These are phyloP conservation scores for Uria aalge DNA, from an alignment of 2,113 vertebrate species.

Conservation along the genomic window DNA sequence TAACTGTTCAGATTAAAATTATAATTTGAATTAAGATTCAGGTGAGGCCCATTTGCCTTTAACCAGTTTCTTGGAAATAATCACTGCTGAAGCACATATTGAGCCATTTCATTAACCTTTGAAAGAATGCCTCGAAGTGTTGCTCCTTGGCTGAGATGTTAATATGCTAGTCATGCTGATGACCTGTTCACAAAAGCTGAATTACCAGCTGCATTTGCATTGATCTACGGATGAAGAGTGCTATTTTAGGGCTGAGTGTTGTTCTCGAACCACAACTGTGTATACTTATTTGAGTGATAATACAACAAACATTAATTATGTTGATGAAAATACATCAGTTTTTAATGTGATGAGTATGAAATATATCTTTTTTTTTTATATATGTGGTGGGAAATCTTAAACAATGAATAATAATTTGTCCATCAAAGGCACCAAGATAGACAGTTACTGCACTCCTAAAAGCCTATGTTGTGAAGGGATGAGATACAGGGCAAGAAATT, in stretches of 20 bases:
- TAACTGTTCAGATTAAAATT: conserved; percentile 31
- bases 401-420: background rate
- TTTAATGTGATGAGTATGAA: background rate
- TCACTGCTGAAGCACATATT: conserved; percentile 1
- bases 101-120: conserved; percentile 26
- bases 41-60: background rate
- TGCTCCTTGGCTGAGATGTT: conserved; percentile 19
- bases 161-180: background rate
- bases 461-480: background rate
- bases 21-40: conserved; percentile 38
- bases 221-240: background rate
- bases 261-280: background rate
- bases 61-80: conserved; percentile 38
- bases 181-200: background rate
- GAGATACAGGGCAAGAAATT: background rate
- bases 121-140: background rate
- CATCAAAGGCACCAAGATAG: background rate
- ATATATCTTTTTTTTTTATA: background rate
- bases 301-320: background rate
- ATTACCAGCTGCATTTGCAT: background rate
- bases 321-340: background rate
- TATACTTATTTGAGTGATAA: background rate
- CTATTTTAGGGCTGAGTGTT: background rate
- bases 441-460: background rate
- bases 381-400: background rate